Conservation (phyloP, 2,113 vertebrate genomes). For the Dipodomys ordii region DNA sequence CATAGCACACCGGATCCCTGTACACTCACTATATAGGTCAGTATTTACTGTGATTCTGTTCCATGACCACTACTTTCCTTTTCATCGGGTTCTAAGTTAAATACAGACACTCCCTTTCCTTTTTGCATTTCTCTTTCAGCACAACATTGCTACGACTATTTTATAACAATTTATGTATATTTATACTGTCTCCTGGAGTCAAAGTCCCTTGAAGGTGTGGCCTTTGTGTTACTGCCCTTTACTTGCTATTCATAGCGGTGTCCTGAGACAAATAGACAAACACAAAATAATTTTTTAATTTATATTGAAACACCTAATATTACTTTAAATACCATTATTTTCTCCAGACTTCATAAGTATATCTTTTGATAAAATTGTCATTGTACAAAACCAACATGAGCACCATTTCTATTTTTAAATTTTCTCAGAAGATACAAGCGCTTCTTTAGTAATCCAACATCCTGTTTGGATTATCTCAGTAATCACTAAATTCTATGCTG, state of each 20-base stretch:
- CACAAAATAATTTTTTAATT: conserved; percentile 4
- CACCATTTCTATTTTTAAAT: conserved; percentile 69
- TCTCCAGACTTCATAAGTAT: conserved; percentile 25
- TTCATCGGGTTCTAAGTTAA: background rate
- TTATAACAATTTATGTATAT: background rate
- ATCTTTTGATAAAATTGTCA: conserved; percentile 58
- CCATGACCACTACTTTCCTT: background rate
- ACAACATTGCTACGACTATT: background rate
- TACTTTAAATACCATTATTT: conserved; percentile 59
- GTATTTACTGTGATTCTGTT: background rate
- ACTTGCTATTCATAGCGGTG: background rate
- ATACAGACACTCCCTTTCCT: background rate
- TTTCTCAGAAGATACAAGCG: conserved; percentile 62
- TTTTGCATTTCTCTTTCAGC: background rate
- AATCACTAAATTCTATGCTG: conserved; percentile 80
- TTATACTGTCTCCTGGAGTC: conserved; percentile 7
- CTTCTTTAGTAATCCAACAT: conserved; percentile 72
- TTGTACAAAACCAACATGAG: conserved; percentile 51
- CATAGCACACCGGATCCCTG: background rate
- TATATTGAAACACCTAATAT: conserved; percentile 21
- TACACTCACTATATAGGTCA: background rate
- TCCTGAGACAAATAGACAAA: background rate
- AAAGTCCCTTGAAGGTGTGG: conserved; percentile 54
- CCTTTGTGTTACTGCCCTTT: background rate
- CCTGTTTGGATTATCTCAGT: conserved; percentile 77